Evolutionary conservation across 2,888 invertebrate genomes (phyloP).

Genomic region (Scaptomyza flava): DNA sequence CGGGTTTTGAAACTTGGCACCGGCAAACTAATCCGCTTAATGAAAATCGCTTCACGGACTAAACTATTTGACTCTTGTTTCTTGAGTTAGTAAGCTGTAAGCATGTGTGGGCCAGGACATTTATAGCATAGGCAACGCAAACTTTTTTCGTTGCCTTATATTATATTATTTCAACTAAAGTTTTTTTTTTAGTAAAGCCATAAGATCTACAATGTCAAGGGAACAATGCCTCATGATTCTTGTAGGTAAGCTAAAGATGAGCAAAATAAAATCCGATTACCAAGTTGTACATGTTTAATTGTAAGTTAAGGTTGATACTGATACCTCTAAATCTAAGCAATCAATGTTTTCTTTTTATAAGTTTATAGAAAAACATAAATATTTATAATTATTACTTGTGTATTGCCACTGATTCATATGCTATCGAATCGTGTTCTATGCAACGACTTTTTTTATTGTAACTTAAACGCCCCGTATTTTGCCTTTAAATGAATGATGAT

Average conservation of each 20-base stretch:
- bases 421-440: background rate
- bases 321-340: background rate
- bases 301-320: background rate
- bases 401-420: background rate
- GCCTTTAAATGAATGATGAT: background rate
- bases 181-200: background rate
- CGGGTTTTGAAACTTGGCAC: slow-evolving; percentile 33
- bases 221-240: background rate
- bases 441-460: background rate
- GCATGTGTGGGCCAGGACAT: background rate
- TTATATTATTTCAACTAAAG: too few species aligned
- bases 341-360: background rate
- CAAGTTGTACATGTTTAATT: background rate
- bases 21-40: slow-evolving; percentile 30
- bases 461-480: slow-evolving; percentile 15
- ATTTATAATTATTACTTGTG: background rate
- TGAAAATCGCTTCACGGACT: slow-evolving; percentile 42
- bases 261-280: background rate
- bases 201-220: too few species aligned
- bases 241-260: background rate
- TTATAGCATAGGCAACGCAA: background rate
- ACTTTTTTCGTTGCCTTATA: too few species aligned
- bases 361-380: background rate
- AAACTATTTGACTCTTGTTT: slow-evolving; percentile 42
- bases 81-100: slow-evolving; percentile 1